These are phyloP conservation scores for Boloria selene DNA, from an alignment of 2,888 invertebrate genomes.

Conservation along the genomic window DNA sequence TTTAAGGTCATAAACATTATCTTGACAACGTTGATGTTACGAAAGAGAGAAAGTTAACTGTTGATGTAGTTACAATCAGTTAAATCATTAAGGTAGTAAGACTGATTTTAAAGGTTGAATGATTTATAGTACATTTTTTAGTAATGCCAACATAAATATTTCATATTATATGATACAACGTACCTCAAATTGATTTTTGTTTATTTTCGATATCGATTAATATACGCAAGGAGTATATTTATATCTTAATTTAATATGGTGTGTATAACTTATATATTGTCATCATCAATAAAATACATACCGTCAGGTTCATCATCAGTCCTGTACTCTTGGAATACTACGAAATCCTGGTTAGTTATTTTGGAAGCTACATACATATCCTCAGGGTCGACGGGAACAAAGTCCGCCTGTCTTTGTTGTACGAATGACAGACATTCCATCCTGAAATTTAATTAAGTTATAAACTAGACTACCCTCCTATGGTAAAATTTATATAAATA, in stretches of 20 bases:
- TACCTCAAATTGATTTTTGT: neutral
- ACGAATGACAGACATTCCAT: slow-evolving; percentile 90
- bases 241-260: too few species aligned
- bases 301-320: slow-evolving; percentile 89
- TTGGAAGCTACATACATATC: slow-evolving; percentile 93
- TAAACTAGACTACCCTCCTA: neutral
- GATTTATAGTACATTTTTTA: too few species aligned
- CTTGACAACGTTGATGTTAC: neutral
- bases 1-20: slow-evolving; percentile 2
- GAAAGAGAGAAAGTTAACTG: slow-evolving; percentile 1
- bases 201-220: too few species aligned
- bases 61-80: neutral
- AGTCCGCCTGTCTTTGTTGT: slow-evolving; percentile 89
- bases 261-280: too few species aligned
- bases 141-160: too few species aligned
- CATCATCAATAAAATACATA: slow-evolving; percentile 50
- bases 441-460: slow-evolving; percentile 56
- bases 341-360: slow-evolving; percentile 87
- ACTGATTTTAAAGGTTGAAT: too few species aligned
- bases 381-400: slow-evolving; percentile 92
- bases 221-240: too few species aligned
- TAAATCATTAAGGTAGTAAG: too few species aligned
- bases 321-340: slow-evolving; percentile 88
- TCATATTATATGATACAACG: too few species aligned
- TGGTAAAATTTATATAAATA: too few species aligned